Evolutionary conservation across 92 coral and sea anemone genomes (phyloP).

Genomic region (Porites rus): DNA sequence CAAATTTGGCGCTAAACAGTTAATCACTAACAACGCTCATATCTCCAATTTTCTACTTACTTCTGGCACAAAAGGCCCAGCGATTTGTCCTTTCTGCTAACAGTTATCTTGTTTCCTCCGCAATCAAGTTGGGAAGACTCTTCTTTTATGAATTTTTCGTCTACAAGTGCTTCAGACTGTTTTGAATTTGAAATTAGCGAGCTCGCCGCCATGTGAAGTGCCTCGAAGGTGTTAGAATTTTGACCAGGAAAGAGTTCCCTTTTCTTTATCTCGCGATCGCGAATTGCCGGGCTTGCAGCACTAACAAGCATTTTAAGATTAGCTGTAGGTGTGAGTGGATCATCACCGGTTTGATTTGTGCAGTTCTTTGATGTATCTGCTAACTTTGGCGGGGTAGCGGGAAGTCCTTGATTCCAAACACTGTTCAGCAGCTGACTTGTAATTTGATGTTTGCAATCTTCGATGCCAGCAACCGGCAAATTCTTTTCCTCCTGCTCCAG

Average conservation of each 20-base stretch:
- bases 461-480: constrained; percentile 20
- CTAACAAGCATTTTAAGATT: constrained; percentile 97
- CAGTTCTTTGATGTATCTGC: constrained; percentile 20
- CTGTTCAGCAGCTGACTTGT: constrained; percentile 39
- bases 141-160: constrained; percentile 3
- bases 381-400: constrained; percentile 88
- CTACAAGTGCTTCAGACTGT: constrained; percentile 12
- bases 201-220: constrained; percentile 50
- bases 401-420: constrained; percentile 50
- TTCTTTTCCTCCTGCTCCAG: constrained; percentile 16
- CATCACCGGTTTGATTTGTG: constrained; percentile 49
- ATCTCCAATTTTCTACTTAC: constrained; percentile 60
- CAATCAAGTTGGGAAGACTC: constrained; percentile 35
- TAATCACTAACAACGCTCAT: not conserved
- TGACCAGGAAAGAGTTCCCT: constrained; percentile 87
- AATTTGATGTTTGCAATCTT: constrained; percentile 34
- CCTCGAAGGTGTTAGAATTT: constrained; percentile 51
- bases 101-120: constrained; percentile 74
- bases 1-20: constrained; percentile 85
- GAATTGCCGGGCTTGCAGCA: constrained; percentile 98
- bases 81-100: constrained; percentile 98
- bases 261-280: constrained; percentile 94
- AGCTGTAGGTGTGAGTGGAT: constrained; percentile 97
- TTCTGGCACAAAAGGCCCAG: constrained; percentile 97
- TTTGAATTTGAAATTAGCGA: constrained; percentile 41